Evolutionary conservation across 2,888 invertebrate species (phyloP), one percentile per base, ranked within the genome.

Genomic region (Acanthosepion esculentum): DNA sequence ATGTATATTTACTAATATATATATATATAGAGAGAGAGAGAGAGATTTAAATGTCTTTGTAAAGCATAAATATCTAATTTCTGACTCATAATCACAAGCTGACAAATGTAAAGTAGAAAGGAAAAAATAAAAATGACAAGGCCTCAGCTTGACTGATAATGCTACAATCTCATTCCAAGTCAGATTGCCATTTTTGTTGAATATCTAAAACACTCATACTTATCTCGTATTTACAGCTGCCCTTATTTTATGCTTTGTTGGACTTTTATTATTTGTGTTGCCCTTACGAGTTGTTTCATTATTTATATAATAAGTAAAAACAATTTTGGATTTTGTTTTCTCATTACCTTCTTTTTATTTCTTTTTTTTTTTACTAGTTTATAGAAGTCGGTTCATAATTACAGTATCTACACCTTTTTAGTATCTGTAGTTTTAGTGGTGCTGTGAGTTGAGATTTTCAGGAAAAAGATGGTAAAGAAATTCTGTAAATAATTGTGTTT

Each of bases 391-490:
- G 78, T 78, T n/a, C 8, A 12, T 10, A 78, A 78, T 8, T 78
- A 29, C 78, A 78, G n/a, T 78, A n/a, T n/a, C 78, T n/a, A 1
- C n/a, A 78, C 1, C 1, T 78, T 55, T 5, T 55, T 55, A 15
- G n/a, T n/a, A 78, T n/a, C n/a, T 78, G 78, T n/a, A 78, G 12
- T n/a, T 55, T 55, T 20, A 6, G 64, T 78, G 78, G 18, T 2
- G 26, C 0, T 12, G 6, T n/a, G n/a, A n/a, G 8, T n/a, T 3
- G n/a, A n/a, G n/a, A 8, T 10, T 12, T 15, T 8, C 12, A n/a
- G n/a, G 18, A n/a, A 6, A n/a, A n/a, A n/a, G n/a, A 78, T 10
- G 18, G 4, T 23, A 64, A 64, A 59, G 20, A 64, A 64, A 26
- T 23, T 10, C 78, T 78, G 10, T n/a, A 29, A 78, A 78, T 78